These are phyloP conservation scores for Sebastes diaconus DNA, from an alignment of 2,797 vertebrate genomes.

Conservation along the genomic window DNA sequence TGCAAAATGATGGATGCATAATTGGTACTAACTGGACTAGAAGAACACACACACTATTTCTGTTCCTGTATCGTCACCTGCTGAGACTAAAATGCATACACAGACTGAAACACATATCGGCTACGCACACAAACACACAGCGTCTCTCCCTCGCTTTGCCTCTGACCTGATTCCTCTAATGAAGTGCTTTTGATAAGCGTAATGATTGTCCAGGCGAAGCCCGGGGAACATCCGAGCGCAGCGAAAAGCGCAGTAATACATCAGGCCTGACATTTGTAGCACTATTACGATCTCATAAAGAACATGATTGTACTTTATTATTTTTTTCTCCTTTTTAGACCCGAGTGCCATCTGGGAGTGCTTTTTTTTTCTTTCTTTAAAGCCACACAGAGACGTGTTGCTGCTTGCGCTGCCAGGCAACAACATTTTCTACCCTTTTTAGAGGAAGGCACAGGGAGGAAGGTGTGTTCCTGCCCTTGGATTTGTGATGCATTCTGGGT, in stretches of 20 bases:
- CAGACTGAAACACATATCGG: not conserved
- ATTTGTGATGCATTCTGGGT: slow-evolving; percentile 7
- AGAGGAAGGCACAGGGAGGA: not conserved
- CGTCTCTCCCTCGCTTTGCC: not conserved
- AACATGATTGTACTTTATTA: slow-evolving; percentile 51
- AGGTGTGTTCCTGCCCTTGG: not conserved
- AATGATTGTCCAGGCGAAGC: slow-evolving; percentile 60
- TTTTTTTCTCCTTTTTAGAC: slow-evolving; percentile 50
- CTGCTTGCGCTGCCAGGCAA: slow-evolving; percentile 46
- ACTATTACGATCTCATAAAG: slow-evolving; percentile 72
- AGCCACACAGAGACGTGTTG: slow-evolving; percentile 8
- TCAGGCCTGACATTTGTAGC: slow-evolving; percentile 67
- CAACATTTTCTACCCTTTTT: slow-evolving; percentile 20
- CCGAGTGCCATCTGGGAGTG: slow-evolving; percentile 43
- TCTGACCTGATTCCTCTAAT: slow-evolving; percentile 72
- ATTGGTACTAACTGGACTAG: not conserved
- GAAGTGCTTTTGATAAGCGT: slow-evolving; percentile 65
- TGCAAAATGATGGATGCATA: not conserved
- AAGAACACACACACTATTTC: not conserved
- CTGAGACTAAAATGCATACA: not conserved
- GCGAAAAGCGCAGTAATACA: slow-evolving; percentile 52
- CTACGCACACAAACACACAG: not conserved
- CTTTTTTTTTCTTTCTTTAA: slow-evolving; percentile 10
- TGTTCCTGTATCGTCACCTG: not conserved
- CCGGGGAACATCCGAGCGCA: slow-evolving; percentile 45